Evolutionary conservation across 2,888 invertebrate species (phyloP).

Genomic region (Tanytarsus gracilentus): DNA sequence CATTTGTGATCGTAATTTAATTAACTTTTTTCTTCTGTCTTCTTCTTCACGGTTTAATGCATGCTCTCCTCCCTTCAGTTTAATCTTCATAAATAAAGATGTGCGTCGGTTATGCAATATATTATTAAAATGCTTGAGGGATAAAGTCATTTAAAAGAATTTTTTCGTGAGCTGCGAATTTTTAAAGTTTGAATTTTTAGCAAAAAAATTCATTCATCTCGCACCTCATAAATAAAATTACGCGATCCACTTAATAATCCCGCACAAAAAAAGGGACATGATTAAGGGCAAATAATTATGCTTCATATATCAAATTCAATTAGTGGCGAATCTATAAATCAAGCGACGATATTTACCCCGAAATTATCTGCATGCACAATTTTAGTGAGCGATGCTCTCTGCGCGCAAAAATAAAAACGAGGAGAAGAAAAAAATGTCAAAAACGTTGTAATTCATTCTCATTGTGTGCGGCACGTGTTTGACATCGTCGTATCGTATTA

Average conservation of each 20-base stretch:
- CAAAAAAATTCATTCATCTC: constrained; percentile 4
- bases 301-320: constrained; percentile 25
- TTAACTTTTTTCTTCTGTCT: constrained; percentile 13
- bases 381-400: neutral
- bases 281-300: neutral
- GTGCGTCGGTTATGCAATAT: no score
- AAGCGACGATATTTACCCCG: neutral
- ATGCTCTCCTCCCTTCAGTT: no score
- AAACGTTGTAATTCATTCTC: constrained; percentile 15
- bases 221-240: neutral
- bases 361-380: neutral
- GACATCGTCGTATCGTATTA: constrained; percentile 29
- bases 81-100: no score
- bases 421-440: constrained; percentile 1
- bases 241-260: neutral
- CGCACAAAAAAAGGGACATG: neutral
- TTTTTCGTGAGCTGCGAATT: neutral
- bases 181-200: no score
- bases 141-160: neutral
- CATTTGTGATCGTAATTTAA: constrained; percentile 25
- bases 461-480: constrained; percentile 28
- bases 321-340: constrained; percentile 12
- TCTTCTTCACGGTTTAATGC: no score
- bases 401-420: no score
- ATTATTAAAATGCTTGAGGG: no score